Percentiles rank a stretch among this genome's conserved stretches.
phyloP scores from a whole-genome alignment of 2,113 vertebrate genomes.

The Oreochromis spilurus region DNA sequence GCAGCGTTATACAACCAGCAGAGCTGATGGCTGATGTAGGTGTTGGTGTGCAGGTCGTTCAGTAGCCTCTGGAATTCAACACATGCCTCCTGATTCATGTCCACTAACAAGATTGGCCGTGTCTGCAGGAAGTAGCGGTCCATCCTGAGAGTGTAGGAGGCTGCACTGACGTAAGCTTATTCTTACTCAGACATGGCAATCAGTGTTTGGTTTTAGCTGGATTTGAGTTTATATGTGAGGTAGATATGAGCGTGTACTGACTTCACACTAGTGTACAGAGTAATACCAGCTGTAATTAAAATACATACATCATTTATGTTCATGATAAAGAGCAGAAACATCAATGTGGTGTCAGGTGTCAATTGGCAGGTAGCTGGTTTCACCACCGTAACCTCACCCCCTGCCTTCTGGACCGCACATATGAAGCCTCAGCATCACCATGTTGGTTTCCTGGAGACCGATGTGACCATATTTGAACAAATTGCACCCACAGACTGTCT shows the following conservation, averaged over 20 bases:
- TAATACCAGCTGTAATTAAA: not conserved
- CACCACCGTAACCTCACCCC: not conserved
- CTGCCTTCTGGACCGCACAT: not conserved
- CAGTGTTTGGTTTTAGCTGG: not conserved
- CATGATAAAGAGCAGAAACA: not conserved
- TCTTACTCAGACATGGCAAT: not conserved
- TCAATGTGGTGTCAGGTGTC: not conserved
- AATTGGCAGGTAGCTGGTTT: not conserved
- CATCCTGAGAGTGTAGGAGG: not conserved
- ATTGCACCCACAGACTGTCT: not conserved
- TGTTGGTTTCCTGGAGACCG: not conserved
- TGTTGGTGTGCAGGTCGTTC: not conserved
- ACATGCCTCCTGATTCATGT: not conserved
- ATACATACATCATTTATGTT: not conserved
- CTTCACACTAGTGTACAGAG: not conserved
- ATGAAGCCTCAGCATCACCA: not conserved
- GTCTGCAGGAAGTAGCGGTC: not conserved
- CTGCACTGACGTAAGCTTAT: not conserved
- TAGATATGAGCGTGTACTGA: not conserved
- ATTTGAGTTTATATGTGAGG: not conserved
- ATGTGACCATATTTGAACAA: not conserved
- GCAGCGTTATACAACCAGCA: not conserved
- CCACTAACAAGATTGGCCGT: not conserved
- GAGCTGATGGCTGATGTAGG: not conserved
- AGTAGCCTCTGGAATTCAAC: not conserved